These are phyloP conservation scores for Hermaeophaga mercurialis DNA, from an alignment of 2,888 invertebrate species.

Conservation along the genomic window DNA sequence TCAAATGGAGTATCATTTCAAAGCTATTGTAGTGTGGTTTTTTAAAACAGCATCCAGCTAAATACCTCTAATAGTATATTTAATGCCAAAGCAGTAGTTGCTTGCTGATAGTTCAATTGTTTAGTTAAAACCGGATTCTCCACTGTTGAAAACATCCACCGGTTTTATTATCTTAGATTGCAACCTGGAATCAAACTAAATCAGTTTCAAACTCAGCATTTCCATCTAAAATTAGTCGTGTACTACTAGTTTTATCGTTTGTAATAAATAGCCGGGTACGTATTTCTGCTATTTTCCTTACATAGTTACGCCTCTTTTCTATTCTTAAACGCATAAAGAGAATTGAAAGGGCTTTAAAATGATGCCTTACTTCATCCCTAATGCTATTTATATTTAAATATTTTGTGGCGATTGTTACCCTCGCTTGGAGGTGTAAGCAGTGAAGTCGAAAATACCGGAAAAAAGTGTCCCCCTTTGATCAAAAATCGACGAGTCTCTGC, in stretches of 20 bases:
- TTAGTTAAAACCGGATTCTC: conserved; percentile 99
- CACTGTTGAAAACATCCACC: conserved; percentile 99
- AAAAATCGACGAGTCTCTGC: too few species aligned
- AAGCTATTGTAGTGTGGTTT: conserved; percentile 85
- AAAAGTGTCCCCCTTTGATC: too few species aligned
- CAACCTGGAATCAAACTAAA: conserved; percentile 95
- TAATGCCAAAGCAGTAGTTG: conserved; percentile 98
- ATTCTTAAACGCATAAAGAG: conserved; percentile 99
- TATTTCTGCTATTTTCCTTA: conserved; percentile 96
- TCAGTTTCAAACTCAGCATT: conserved; percentile 99
- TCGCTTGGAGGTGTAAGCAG: too few species aligned
- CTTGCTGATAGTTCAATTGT: conserved; percentile 99
- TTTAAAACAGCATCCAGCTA: conserved; percentile 97
- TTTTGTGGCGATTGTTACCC: too few species aligned
- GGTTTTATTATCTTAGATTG: conserved; percentile 98
- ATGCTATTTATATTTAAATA: too few species aligned
- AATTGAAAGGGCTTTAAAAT: too few species aligned
- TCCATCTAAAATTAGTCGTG: conserved; percentile 97
- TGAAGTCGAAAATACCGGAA: too few species aligned
- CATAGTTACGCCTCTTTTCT: conserved; percentile 99
- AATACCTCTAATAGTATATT: conserved; percentile 94
- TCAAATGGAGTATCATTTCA: conserved; percentile 92
- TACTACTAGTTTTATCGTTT: conserved; percentile 96
- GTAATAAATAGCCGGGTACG: conserved; percentile 97
- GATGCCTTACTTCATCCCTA: too few species aligned